phyloP scores from a whole-genome alignment of 2,888 invertebrate species.

The Diarsia brunnea region DNA sequence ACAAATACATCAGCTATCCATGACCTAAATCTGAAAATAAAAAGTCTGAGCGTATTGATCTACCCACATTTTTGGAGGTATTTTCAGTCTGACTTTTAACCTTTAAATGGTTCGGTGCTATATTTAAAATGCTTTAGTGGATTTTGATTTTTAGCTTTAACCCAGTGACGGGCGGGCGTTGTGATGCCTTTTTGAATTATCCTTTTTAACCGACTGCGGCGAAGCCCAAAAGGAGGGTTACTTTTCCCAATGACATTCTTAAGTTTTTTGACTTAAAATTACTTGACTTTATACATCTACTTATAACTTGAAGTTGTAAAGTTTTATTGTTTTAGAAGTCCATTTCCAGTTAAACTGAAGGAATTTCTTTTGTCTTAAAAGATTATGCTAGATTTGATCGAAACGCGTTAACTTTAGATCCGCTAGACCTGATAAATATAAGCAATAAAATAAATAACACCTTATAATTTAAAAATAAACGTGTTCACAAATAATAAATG shows the following conservation, averaged over 20 bases:
- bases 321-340: neutral
- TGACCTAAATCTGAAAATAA: conserved; percentile 80
- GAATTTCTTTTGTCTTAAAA: neutral
- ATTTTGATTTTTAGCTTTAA: neutral
- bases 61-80: conserved; percentile 53
- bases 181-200: too few species aligned
- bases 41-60: conserved; percentile 74
- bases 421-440: neutral
- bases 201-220: too few species aligned
- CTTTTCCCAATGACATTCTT: neutral
- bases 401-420: neutral
- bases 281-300: neutral
- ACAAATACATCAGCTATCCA: conserved; percentile 76
- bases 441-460: neutral
- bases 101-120: neutral
- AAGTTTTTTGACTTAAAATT: neutral
- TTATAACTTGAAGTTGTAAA: neutral
- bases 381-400: neutral
- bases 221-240: too few species aligned
- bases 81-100: conserved; percentile 32
- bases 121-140: neutral
- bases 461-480: neutral
- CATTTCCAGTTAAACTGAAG: neutral
- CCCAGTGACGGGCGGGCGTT: too few species aligned
- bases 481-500: neutral